These are phyloP conservation scores for Erpornis zantholeuca DNA, from an alignment of 2,113 vertebrate species.

Conservation along the genomic window DNA sequence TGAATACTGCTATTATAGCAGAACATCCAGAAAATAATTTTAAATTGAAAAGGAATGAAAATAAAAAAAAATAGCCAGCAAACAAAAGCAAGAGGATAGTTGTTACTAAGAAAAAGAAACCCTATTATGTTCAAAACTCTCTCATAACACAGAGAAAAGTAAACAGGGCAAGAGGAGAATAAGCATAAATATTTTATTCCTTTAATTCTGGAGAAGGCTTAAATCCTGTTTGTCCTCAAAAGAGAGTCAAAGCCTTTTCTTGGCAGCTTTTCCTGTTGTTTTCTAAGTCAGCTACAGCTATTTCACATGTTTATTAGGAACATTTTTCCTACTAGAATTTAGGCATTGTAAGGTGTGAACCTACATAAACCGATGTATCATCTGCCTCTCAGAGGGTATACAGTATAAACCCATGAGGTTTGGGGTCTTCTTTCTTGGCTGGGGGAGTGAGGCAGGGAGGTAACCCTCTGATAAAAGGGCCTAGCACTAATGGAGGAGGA, in stretches of 20 bases:
- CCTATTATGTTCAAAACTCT: background rate
- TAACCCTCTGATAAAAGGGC: background rate
- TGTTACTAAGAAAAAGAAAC: background rate
- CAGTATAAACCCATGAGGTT: background rate
- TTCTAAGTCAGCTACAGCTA: background rate
- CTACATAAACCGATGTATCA: background rate
- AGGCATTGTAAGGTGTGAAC: background rate
- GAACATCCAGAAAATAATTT: background rate
- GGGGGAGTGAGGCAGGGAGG: background rate
- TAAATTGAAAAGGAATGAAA: background rate
- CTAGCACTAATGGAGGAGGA: background rate
- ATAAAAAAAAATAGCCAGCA: background rate
- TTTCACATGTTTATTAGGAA: background rate
- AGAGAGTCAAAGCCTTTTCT: background rate
- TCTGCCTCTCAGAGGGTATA: background rate
- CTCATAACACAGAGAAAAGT: background rate
- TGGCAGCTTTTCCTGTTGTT: conserved; percentile 21
- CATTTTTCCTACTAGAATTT: background rate
- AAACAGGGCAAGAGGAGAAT: background rate
- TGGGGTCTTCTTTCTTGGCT: background rate
- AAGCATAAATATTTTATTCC: background rate
- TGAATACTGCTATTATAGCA: background rate
- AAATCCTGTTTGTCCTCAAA: background rate
- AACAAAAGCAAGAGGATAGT: background rate
- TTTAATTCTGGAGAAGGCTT: background rate